Evolutionary conservation across 2,888 invertebrate genomes (phyloP), one percentile per base, ranked within the genome.

Genomic region (Polyommatus icarus): DNA sequence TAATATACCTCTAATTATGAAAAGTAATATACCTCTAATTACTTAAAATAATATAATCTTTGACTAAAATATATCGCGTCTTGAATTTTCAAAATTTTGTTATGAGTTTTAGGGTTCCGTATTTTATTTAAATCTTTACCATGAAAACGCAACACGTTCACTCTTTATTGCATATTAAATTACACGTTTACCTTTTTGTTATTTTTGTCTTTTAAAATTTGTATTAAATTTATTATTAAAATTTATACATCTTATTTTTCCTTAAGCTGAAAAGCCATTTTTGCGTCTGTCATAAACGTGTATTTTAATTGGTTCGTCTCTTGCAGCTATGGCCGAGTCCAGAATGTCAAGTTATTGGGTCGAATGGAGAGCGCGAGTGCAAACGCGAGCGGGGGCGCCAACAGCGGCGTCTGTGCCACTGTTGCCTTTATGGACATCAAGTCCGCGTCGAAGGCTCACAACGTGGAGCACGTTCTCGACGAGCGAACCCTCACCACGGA

Each of bases 341-440:
- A 98, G 95, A 98, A 97, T 96, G 98, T 98, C 95, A 98, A 98
- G 95, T 95, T 98, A 94, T 96, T 98, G 96, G 96, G 97, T 91
- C 91, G 93, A 92, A 91, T 90, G 89, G 95, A 94, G 89, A 93
- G 89, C 91, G 90, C 92, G 90, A 91, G 87, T 92, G 88, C 91
- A 89, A 92, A 88, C 88, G 91, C 95, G 87, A 93, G 90, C 87
- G 92, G 92, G 85, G 91, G 91, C 86, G 90, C 94, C 84, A 90
- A 94, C 92, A 95, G 95, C 92, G 96, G 96, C 89, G 95, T 96
- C 91, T 97, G 97, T 95, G 98, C 97, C 92, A 97, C 97, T 90
- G 97, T 98, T 94, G 97, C 98, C 94, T 98, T 98, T 95, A 98
- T 98, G 96, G 98, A 99, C 95, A 98, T 98, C 95, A 98, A 98